Conservation (phyloP, 2,797 vertebrate genomes). For the Enteromius paludinosus region DNA sequence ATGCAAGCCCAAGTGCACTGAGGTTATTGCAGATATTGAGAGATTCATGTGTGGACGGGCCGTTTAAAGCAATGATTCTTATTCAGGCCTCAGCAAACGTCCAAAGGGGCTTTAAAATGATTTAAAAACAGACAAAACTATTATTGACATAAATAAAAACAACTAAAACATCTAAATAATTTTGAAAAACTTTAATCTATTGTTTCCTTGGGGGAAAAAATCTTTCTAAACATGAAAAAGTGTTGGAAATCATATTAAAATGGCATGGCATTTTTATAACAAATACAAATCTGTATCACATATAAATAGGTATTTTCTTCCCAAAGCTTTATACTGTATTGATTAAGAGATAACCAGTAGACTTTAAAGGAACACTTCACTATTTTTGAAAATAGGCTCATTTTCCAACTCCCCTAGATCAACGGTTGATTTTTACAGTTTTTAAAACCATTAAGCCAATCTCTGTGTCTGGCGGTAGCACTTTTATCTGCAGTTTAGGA, state of each 20-base stretch:
- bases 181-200: not conserved
- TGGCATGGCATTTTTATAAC: not conserved
- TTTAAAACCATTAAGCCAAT: too few relatives aligned
- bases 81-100: not conserved
- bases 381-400: too few relatives aligned
- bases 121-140: not conserved
- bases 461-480: too few relatives aligned
- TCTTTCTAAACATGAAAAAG: not conserved
- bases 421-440: too few relatives aligned
- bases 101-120: not conserved
- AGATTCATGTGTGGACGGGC: not conserved
- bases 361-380: not conserved
- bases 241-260: not conserved
- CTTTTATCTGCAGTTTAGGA: too few relatives aligned
- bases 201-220: too few relatives aligned
- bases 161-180: not conserved
- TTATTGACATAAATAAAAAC: not conserved
- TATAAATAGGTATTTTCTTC: not conserved
- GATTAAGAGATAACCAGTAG: not conserved
- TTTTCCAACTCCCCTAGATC: too few relatives aligned
- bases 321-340: not conserved
- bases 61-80: not conserved
- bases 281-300: not conserved
- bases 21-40: conserved; percentile 69
- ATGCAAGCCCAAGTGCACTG: conserved; percentile 72